Base-by-base conservation (phyloP, 2,113 vertebrate species). In the Megaceryle maxima region DNA sequence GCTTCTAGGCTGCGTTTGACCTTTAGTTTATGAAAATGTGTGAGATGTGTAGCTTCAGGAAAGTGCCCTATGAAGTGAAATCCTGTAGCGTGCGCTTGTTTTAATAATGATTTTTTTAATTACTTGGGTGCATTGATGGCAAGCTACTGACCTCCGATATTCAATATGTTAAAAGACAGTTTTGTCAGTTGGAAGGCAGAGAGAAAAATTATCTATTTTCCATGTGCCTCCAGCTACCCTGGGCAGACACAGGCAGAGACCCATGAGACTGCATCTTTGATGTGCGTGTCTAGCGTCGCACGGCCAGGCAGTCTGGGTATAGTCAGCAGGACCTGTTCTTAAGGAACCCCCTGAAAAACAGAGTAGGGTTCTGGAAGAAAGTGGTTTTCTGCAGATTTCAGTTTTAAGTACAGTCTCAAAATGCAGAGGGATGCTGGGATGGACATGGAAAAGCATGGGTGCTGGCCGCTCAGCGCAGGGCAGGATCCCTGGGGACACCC, bases 81-180 rank as follows among this genome's bases (percentile, higher is more conserved):
- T 92, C 85, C 87, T 89, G 80, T 50, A 62, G 74, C n/a, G 70
- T 94, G 92, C 62, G 53, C 63, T 95, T 91, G 92, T 76, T 92
- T 91, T 93, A 91, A 88, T 94, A 96, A 88, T 85, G 94, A 90
- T 96, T 95, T 96, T 95, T 97, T 95, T 97, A 96, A 97, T 97
- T 97, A 96, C 95, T 96, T 90, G 72, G 94, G 43, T 85, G 81
- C 94, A 95, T 94, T 90, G 95, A 96, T 94, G 93, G 94, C 82
- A 83, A 91, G 95, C 84, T 90, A 80, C 94, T 96, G 95, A 96
- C 92, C 84, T 94, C 94, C 84, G 0, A 95, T 96, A 96, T 93
- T 93, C 96, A 79, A 94, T 97, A 92, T 88, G 77, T 91, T 97
- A 96, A 95, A 87, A 94, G 96, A 90, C 87, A 80, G 87, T 94